These are phyloP conservation scores for Atta cephalotes DNA, from an alignment of 1,140 invertebrate genomes.

Conservation along the genomic window DNA sequence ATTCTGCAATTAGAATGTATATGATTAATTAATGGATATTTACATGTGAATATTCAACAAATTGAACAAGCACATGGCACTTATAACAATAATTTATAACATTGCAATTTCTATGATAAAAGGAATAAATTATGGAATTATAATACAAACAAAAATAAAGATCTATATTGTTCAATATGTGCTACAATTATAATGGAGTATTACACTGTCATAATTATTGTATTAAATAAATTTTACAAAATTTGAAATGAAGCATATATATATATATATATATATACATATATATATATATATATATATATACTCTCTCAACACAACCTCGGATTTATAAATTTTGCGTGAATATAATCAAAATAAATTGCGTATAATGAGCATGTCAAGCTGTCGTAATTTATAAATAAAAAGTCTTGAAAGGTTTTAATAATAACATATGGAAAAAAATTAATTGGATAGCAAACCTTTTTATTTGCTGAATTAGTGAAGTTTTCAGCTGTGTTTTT, in stretches of 20 bases:
- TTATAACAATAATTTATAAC: constrained; percentile 3
- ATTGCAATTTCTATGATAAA: not conserved
- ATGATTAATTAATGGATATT: not conserved
- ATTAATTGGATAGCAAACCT: too few species aligned
- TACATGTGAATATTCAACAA: not conserved
- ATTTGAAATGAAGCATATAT: not conserved
- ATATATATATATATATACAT: too few species aligned
- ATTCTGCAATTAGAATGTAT: not conserved
- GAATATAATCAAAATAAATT: constrained; percentile 29
- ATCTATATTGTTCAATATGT: not conserved
- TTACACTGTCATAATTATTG: not conserved
- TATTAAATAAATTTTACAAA: constrained; percentile 13
- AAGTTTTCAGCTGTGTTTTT: too few species aligned
- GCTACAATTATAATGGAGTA: constrained; percentile 6
- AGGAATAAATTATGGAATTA: not conserved
- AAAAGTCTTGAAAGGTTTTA: not conserved
- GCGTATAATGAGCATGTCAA: not conserved
- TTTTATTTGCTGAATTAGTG: too few species aligned
- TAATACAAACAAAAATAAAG: constrained; percentile 1
- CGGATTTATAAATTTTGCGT: not conserved
- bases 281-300: too few species aligned
- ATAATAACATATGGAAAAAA: not conserved
- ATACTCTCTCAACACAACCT: not conserved
- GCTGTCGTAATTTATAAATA: not conserved
- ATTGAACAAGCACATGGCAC: not conserved